Base-by-base conservation (phyloP, 1,140 invertebrate species). In the Sitobion miscanthi region DNA sequence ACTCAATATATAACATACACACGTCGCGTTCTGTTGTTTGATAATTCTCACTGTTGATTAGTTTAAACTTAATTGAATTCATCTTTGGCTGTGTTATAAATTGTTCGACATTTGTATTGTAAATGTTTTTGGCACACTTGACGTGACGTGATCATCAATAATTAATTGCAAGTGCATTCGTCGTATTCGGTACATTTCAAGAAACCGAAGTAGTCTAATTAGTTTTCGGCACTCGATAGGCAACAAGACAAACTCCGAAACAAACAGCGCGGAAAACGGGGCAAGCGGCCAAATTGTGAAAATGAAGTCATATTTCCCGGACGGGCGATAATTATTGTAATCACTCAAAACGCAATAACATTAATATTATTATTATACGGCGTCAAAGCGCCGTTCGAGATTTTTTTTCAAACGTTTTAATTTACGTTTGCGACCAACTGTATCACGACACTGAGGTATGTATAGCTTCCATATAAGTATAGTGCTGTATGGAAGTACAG, bases 61-160 rank as follows among this genome's bases (percentile, higher is more conserved):
- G 21, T 45, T 85, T 25, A 45, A 85, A 85, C 42, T 85, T 85
- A 45, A 85, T 85, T 85, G 21, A 42, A 85, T 85, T 45, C 38
- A 42, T 85, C 83, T 77, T 77, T 77, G n/a, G 62, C 62, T 2
- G n/a, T 17, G 38, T 85, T 42, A 85, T 77, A 77, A 35, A 83
- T 83, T 83, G 82, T 83, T 83, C 82, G 38, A 42, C 82, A 83
- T 38, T 83, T 83, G 82, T 83, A 83, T 83, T 35, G 82, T 83
- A 42, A 42, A 42, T 42, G 82, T 11, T 14, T 85, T 83, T 42
- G 35, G 82, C 82, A 42, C 38, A 83, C 82, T 42, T 21, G 38
- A 38, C 38, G 82, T 42, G 82, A 85, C 38, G 83, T 42, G 38
- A 85, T 85, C 83, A 85, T 85, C 42, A 85, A 85, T 85, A 85